These are phyloP conservation scores for Spinus olivaceus DNA, from an alignment of 2,797 vertebrate genomes.

Conservation along the genomic window DNA sequence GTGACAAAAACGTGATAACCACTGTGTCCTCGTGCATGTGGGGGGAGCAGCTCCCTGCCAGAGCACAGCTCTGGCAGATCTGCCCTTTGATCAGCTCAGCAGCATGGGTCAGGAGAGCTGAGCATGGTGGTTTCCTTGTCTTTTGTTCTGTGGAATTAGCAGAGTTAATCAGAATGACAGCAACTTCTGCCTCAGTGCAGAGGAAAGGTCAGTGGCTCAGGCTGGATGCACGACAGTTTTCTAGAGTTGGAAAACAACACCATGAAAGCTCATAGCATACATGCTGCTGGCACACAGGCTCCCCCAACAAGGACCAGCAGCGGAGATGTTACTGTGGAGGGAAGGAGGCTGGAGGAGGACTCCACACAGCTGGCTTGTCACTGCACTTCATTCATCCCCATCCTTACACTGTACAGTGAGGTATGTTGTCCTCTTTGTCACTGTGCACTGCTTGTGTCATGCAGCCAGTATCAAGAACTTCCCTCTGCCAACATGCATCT, in stretches of 20 bases:
- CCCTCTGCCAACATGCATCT: background rate
- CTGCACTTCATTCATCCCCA: background rate
- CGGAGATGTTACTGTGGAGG: background rate
- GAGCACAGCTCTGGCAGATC: background rate
- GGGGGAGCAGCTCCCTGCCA: background rate
- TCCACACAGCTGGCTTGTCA: background rate
- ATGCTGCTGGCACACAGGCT: background rate
- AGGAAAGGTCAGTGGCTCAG: slow-evolving; percentile 61
- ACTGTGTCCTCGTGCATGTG: accelerated
- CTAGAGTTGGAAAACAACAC: background rate
- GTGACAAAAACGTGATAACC: background rate
- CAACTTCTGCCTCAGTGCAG: slow-evolving; percentile 45
- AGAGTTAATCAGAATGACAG: slow-evolving; percentile 66
- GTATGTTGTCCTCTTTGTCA: background rate
- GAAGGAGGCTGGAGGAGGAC: background rate
- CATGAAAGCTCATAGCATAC: background rate
- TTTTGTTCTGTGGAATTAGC: slow-evolving; percentile 59
- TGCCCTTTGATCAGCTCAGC: slow-evolving; percentile 49
- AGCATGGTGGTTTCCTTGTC: slow-evolving; percentile 26
- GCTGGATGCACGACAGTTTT: slow-evolving; percentile 17
- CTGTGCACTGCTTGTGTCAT: background rate
- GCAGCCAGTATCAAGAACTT: background rate
- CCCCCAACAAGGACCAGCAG: background rate
- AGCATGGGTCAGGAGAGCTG: slow-evolving; percentile 25
- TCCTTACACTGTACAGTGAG: background rate